Percentiles rank a stretch among this genome's conserved stretches.
phyloP scores from a whole-genome alignment of 2,113 vertebrate genomes.

The Morphnarchus princeps region DNA sequence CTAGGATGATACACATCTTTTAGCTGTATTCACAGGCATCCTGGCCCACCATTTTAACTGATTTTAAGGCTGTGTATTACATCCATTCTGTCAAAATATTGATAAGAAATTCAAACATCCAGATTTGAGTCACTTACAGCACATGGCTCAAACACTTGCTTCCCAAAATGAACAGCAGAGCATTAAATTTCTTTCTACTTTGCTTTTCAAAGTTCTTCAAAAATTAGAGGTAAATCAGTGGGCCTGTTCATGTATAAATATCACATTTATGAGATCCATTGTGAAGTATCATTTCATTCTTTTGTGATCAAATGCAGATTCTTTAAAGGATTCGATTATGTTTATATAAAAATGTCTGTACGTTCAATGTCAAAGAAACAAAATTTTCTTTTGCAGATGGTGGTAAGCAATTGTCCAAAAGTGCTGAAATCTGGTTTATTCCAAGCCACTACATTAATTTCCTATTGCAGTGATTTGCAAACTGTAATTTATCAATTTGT shows the following conservation, averaged over 20 bases:
- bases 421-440: not conserved
- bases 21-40: not conserved
- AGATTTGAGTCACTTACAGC: not conserved
- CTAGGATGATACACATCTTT: not conserved
- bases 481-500: not conserved
- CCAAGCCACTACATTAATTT: not conserved
- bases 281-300: not conserved
- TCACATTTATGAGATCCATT: not conserved
- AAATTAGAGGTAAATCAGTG: not conserved
- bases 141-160: not conserved
- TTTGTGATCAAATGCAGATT: not conserved
- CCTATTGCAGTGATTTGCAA: not conserved
- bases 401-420: not conserved
- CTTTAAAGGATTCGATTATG: not conserved
- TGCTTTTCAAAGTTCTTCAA: not conserved
- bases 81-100: slow-evolving; percentile 25
- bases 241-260: not conserved
- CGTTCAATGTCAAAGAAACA: not conserved
- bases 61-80: not conserved
- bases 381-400: not conserved
- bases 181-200: not conserved
- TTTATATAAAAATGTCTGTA: not conserved
- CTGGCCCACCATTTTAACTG: not conserved
- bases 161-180: not conserved
- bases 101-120: not conserved